A percentile compares a stretch with the other conserved stretches of the same genome.
These are phyloP conservation scores for Archips crataeganus DNA, from an alignment of 2,888 invertebrate genomes.

Conservation along the genomic window DNA sequence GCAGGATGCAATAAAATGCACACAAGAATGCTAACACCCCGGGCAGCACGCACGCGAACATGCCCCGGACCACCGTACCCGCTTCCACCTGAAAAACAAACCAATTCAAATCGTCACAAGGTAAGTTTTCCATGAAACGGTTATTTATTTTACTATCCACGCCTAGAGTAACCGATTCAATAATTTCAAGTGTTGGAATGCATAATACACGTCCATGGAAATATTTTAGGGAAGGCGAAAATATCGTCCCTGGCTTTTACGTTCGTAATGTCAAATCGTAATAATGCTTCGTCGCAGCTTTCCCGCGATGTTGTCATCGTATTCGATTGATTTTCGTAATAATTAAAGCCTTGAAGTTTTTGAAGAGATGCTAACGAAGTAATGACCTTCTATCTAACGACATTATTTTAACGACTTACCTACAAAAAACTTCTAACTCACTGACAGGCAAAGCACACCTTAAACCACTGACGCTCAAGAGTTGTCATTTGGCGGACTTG, in stretches of 20 bases:
- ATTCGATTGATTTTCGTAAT: neutral
- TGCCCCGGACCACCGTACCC: constrained; percentile 81
- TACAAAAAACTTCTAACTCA: no score
- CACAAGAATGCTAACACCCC: constrained; percentile 89
- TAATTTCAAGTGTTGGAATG: constrained; percentile 30
- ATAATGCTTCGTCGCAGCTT: neutral
- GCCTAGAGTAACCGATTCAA: constrained; percentile 20
- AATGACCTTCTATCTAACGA: neutral
- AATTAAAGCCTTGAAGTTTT: neutral
- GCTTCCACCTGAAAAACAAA: constrained; percentile 67
- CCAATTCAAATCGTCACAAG: constrained; percentile 17
- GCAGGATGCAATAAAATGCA: constrained; percentile 95
- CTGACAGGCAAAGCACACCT: no score
- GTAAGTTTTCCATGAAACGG: constrained; percentile 3
- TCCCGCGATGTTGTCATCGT: neutral
- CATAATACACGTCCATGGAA: constrained; percentile 22
- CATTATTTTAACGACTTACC: constrained; percentile 1
- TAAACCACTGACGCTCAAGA: no score
- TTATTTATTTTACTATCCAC: constrained; percentile 2
- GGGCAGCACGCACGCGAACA: constrained; percentile 91
- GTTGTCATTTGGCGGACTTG: no score
- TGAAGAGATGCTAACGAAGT: neutral
- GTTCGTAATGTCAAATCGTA: neutral
- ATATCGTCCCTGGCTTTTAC: neutral
- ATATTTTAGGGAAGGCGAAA: constrained; percentile 3